These are phyloP conservation scores for Salticus scenicus DNA, from an alignment of 2,888 invertebrate species.

Conservation along the genomic window DNA sequence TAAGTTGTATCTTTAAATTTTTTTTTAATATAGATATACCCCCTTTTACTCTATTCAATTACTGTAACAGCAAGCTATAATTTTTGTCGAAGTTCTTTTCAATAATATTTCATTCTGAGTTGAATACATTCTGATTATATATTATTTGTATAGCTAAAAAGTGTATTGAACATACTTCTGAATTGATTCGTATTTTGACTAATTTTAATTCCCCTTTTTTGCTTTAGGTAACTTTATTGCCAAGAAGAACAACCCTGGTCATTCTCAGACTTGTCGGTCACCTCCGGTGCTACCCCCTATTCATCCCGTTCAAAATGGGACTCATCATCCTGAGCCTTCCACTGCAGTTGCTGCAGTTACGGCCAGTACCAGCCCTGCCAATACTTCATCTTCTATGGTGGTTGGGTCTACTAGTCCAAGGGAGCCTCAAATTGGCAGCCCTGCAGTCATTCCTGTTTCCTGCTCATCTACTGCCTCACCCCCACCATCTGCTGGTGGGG, in stretches of 20 bases:
- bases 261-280: constrained; percentile 62
- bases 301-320: constrained; percentile 62
- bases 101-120: too few relatives aligned
- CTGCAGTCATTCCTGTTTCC: constrained; percentile 54
- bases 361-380: constrained; percentile 60
- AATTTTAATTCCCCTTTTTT: too few relatives aligned
- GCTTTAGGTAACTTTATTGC: constrained; percentile 55
- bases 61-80: too few relatives aligned
- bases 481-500: constrained; percentile 53
- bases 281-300: constrained; percentile 62
- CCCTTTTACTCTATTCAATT: too few relatives aligned
- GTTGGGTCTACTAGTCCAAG: constrained; percentile 61
- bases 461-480: constrained; percentile 62
- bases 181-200: too few relatives aligned
- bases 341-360: constrained; percentile 68
- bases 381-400: constrained; percentile 62
- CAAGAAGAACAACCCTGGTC: constrained; percentile 68
- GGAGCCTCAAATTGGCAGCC: constrained; percentile 65
- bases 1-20: too few relatives aligned
- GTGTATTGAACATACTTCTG: too few relatives aligned
- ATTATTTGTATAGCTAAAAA: too few relatives aligned
- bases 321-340: constrained; percentile 68
- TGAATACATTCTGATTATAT: too few relatives aligned
- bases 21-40: too few relatives aligned
- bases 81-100: too few relatives aligned